Percentiles rank a stretch among this genome's conserved stretches.
Conservation (phyloP, 2,113 vertebrate species). For the Sinocyclocheilus anshuiensis region DNA sequence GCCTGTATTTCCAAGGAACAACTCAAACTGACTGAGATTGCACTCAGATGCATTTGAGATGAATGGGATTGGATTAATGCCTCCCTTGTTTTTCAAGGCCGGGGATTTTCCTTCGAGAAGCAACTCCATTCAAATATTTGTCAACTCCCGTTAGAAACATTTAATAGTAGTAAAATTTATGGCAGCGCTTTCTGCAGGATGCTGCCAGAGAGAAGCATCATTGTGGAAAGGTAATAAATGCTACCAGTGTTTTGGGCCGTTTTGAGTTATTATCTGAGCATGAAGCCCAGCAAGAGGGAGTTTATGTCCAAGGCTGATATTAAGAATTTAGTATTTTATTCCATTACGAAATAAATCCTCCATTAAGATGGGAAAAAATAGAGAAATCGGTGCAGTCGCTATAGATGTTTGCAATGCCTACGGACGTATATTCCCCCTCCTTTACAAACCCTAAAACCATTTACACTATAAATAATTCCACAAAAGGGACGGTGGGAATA, state of each 20-base stretch:
- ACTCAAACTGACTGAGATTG: constrained; percentile 89
- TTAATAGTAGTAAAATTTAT: constrained; percentile 96
- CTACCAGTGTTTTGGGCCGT: constrained; percentile 81
- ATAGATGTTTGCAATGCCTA: constrained; percentile 39
- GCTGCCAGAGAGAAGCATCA: constrained; percentile 85
- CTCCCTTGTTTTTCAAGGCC: constrained; percentile 79
- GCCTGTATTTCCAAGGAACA: constrained; percentile 86
- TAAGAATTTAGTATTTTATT: constrained; percentile 50
- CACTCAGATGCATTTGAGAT: constrained; percentile 86
- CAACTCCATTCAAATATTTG: constrained; percentile 91
- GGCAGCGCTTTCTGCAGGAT: constrained; percentile 87
- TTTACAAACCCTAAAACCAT: constrained; percentile 53
- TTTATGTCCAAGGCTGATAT: constrained; percentile 48
- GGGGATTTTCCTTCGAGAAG: constrained; percentile 84
- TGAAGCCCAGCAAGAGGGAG: constrained; percentile 61
- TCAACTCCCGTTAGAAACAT: constrained; percentile 97
- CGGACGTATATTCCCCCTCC: constrained; percentile 32
- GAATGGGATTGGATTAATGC: constrained; percentile 83
- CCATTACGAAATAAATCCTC: constrained; percentile 13
- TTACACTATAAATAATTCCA: constrained; percentile 61
- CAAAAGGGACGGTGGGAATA: constrained; percentile 52
- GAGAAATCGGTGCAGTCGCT: neutral
- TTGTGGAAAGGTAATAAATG: constrained; percentile 84
- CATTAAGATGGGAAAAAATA: constrained; percentile 40
- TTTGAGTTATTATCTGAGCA: constrained; percentile 82